Evolutionary conservation across 2,888 invertebrate genomes (phyloP).

Genomic region (Ennomos quercinarius): DNA sequence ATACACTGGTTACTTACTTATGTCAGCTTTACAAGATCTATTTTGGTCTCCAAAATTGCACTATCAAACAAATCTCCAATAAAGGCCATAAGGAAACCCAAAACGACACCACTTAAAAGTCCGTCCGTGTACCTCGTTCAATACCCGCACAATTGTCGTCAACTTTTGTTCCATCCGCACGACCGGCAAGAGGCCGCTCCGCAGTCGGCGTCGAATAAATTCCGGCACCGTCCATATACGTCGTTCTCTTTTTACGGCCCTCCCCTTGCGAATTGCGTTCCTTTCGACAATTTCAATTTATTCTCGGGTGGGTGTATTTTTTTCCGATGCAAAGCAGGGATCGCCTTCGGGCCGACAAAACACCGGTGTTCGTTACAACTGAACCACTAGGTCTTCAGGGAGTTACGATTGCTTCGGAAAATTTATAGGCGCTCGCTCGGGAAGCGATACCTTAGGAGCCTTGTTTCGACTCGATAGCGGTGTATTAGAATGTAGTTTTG

Average conservation of each 20-base stretch:
- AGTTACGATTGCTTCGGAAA: slow-evolving; percentile 67
- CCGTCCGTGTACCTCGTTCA: slow-evolving; percentile 20
- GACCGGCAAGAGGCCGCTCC: slow-evolving; percentile 33
- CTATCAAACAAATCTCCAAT: slow-evolving; percentile 14
- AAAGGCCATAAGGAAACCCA: slow-evolving; percentile 11
- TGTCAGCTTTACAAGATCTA: too few relatives aligned
- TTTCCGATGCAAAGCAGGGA: slow-evolving; percentile 76
- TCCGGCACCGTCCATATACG: slow-evolving; percentile 41
- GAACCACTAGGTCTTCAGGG: slow-evolving; percentile 45
- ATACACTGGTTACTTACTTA: too few relatives aligned
- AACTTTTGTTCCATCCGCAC: slow-evolving; percentile 18
- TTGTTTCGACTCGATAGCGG: slow-evolving; percentile 24
- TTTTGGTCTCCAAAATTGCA: not conserved
- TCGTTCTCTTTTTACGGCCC: slow-evolving; percentile 55
- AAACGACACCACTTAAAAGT: slow-evolving; percentile 22
- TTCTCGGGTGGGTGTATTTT: slow-evolving; percentile 58
- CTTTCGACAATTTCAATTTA: slow-evolving; percentile 77
- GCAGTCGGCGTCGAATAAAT: slow-evolving; percentile 52
- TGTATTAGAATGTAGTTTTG: slow-evolving; percentile 46
- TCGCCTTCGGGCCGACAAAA: slow-evolving; percentile 33
- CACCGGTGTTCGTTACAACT: slow-evolving; percentile 21
- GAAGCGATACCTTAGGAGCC: slow-evolving; percentile 60
- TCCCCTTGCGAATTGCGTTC: slow-evolving; percentile 66
- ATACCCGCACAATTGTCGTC: slow-evolving; percentile 29
- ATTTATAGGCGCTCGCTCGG: slow-evolving; percentile 71